A percentile compares a stretch with the other conserved stretches of the same genome.
phyloP scores from a whole-genome alignment of 2,113 vertebrate species.

The Neodon shergylaensis region DNA sequence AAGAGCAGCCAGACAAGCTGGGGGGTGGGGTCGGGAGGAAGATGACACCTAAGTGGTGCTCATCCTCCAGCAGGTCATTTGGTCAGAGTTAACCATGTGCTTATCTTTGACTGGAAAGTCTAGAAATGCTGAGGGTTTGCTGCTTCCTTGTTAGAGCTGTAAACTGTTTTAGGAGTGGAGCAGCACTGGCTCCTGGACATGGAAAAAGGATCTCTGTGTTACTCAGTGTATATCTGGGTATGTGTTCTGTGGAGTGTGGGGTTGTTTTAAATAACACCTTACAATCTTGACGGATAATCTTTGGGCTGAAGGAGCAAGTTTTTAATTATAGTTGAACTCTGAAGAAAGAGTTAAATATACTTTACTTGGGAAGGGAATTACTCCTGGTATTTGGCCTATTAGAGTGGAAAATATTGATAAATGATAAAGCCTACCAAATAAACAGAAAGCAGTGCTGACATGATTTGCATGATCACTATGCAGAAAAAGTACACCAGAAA shows the following conservation, averaged over 20 bases:
- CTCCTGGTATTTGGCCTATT: constrained; percentile 49
- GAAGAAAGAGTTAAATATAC: constrained; percentile 66
- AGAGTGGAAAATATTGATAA: constrained; percentile 30
- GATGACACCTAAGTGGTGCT: neutral
- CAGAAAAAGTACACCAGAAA: constrained; percentile 37
- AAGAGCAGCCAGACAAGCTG: constrained; percentile 6
- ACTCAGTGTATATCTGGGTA: neutral
- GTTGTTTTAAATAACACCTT: constrained; percentile 60
- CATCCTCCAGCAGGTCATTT: constrained; percentile 17
- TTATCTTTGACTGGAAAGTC: constrained; percentile 37
- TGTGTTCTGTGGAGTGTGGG: constrained; percentile 24
- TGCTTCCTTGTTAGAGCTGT: constrained; percentile 32
- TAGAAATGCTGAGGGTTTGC: constrained; percentile 24
- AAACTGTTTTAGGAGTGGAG: neutral
- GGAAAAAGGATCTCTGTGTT: constrained; percentile 29
- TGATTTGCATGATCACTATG: constrained; percentile 50
- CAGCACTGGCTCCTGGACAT: neutral
- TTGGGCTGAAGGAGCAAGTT: constrained; percentile 58
- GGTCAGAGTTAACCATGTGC: constrained; percentile 37
- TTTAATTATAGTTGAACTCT: constrained; percentile 56
- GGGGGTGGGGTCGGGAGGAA: neutral
- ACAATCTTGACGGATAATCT: constrained; percentile 3
- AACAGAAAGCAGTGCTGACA: constrained; percentile 60
- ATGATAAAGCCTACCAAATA: constrained; percentile 58
- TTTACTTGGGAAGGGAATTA: constrained; percentile 64